Evolutionary conservation across 2,797 vertebrate genomes (phyloP), one percentile per base, ranked within the genome.

Genomic region (Tapera naevia): DNA sequence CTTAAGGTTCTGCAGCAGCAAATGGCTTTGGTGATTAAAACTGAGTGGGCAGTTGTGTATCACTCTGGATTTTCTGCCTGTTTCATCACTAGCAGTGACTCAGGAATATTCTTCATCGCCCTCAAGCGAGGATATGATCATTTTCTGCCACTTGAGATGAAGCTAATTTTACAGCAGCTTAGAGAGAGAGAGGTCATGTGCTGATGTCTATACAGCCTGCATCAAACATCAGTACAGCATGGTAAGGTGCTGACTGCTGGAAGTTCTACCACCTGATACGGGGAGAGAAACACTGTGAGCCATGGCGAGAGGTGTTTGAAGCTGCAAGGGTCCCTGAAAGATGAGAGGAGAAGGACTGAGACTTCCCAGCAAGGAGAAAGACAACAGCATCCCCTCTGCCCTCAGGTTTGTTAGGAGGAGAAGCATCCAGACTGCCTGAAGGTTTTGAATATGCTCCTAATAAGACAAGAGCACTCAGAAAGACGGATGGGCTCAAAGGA

Each of bases 61-160:
- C 89, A 73, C 95, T 79, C 92, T 86, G 82, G 89, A 93, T 96
- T 95, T 95, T 96, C 95, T 91, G 92, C 94, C 92, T 94, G 93
- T 89, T 96, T 91, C 91, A 93, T 97, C 95, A 92, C 92, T 79
- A 86, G 92, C 92, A 69, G 93, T 92, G 94, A 97, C 94, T 96
- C 95, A 93, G 94, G 91, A 95, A 93, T 94, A 97, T 96, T 94
- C 93, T 91, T 94, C 94, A 95, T 93, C 80, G 76, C 96, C 92
- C 95, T 95, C 93, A 75, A 95, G 92, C 89, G 82, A 96, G 94
- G 92, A 91, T 89, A 95, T 84, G 94, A 94, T 95, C 93, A 92
- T 95, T 95, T 96, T 95, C 93, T 96, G 96, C 94, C 93, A 94
- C 96, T 97, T 92, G 92, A 95, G 94, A 96, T 95, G 93, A 95